Evolutionary conservation across 2,113 vertebrate genomes (phyloP).

Genomic region (Psittacus erithacus): DNA sequence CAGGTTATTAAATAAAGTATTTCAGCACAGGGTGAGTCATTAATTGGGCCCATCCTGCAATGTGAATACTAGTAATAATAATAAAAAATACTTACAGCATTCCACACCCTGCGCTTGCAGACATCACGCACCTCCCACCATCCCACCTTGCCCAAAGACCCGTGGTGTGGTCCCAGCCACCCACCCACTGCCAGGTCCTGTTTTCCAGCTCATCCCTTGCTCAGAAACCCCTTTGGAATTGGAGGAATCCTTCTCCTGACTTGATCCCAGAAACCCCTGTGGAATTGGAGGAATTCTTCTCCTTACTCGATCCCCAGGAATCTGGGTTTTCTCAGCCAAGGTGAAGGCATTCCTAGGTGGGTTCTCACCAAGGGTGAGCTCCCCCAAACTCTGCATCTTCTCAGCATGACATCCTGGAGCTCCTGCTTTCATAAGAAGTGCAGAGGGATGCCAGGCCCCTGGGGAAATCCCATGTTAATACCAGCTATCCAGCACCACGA

Average conservation of each 20-base stretch:
- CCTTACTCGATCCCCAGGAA: background rate
- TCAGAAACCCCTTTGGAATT: background rate
- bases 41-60: background rate
- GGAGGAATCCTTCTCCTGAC: background rate
- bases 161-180: accelerated
- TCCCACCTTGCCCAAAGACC: background rate
- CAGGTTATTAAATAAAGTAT: background rate
- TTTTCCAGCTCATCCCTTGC: background rate
- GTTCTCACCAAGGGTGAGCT: background rate
- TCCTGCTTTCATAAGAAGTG: background rate
- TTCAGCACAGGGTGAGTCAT: conserved; percentile 6
- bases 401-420: background rate
- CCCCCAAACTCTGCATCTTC: background rate
- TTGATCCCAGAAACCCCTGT: background rate
- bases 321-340: accelerated
- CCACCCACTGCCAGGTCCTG: accelerated
- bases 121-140: background rate
- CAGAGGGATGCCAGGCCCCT: accelerated
- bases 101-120: background rate
- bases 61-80: background rate
- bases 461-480: background rate
- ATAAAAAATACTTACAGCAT: background rate
- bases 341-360: background rate
- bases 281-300: background rate
- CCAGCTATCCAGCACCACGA: background rate